A percentile compares a stretch with the other conserved stretches of the same genome.
These are phyloP conservation scores for Girardinichthys multiradiatus DNA, from an alignment of 2,113 vertebrate genomes.

Conservation along the genomic window DNA sequence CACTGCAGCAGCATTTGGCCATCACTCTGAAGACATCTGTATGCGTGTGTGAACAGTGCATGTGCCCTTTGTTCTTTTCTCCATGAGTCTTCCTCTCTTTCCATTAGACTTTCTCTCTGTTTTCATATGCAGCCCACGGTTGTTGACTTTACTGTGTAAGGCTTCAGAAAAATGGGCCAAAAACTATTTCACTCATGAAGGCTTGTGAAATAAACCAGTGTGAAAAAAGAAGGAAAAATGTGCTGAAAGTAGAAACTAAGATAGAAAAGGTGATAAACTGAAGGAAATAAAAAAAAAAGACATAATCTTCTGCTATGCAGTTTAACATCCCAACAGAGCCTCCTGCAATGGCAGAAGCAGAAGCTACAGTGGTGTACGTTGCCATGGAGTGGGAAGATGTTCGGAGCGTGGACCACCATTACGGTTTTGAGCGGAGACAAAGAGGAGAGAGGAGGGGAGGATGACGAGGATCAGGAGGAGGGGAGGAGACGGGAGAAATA, in stretches of 20 bases:
- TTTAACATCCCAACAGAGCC: slow-evolving; percentile 42
- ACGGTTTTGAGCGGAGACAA: slow-evolving; percentile 42
- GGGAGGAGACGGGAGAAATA: background rate
- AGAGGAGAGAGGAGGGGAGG: background rate
- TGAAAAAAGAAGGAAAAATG: background rate
- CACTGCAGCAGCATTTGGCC: background rate
- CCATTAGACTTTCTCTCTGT: slow-evolving; percentile 49
- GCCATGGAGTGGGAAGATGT: slow-evolving; percentile 79
- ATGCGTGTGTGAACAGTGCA: background rate
- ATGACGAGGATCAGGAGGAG: slow-evolving; percentile 27
- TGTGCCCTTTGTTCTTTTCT: slow-evolving; percentile 27
- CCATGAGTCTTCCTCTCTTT: slow-evolving; percentile 38
- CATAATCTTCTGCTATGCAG: slow-evolving; percentile 59
- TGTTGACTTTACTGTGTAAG: slow-evolving; percentile 61
- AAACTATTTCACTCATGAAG: slow-evolving; percentile 22
- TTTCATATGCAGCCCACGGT: slow-evolving; percentile 65
- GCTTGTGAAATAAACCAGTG: slow-evolving; percentile 16
- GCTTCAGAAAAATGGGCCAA: slow-evolving; percentile 47
- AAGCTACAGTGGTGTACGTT: slow-evolving; percentile 67
- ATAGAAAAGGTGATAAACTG: background rate
- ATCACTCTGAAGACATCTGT: background rate
- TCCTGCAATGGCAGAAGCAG: slow-evolving; percentile 57
- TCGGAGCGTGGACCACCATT: slow-evolving; percentile 55
- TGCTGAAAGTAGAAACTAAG: background rate
- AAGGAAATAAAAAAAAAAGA: slow-evolving; percentile 3